Evolutionary conservation across 2,113 vertebrate species (phyloP).

Genomic region (rabbit (Oryctolagus cuniculus)): mOryCun1.1 NC_091436.1:62686001-62686500

Average conservation of each 20-base stretch:
- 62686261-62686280: background rate
- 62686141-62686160: background rate
- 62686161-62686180: background rate
- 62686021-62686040: background rate
- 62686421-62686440: background rate
- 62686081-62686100: background rate
- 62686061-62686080: background rate
- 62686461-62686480: background rate
- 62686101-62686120: conserved; percentile 61
- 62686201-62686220: background rate
- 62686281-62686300: background rate
- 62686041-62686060: conserved; percentile 11
- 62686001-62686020: background rate
- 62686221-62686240: rapidly evolving
- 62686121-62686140: background rate
- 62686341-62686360: background rate
- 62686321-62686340: background rate
- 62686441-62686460: background rate
- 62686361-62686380: background rate
- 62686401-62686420: background rate
- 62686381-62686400: background rate
- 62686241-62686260: background rate
- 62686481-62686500: background rate
- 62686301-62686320: background rate
- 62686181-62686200: background rate